Evolutionary conservation across 2,888 invertebrate genomes (phyloP), one percentile per base, ranked within the genome.

Genomic region (Trachelus tabidus): DNA sequence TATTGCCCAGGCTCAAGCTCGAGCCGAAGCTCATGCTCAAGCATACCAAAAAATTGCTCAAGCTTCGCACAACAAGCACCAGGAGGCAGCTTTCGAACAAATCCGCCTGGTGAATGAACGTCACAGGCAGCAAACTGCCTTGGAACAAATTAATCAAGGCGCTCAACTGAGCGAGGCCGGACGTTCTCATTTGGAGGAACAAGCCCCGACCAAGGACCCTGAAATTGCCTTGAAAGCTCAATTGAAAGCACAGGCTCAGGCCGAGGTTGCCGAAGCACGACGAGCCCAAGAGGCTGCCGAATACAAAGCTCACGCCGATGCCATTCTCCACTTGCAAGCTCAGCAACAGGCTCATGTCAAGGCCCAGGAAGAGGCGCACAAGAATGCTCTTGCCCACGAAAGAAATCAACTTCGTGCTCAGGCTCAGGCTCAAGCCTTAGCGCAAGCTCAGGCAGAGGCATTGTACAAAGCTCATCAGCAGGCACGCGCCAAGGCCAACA

Each of bases 261-360:
- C 87, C 0, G 87, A 87, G 71, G 88, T 85, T 0, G 91, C 91
- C 4, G 90, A 90, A 33, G 89, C 89, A 4, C 86, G 91, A 15
- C 83, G 90, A 6, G 83, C 85, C n/a, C 89, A 91, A n/a, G 89
- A 91, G 69, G 90, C 88, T 2, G 85, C 89, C 0, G 91, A 90
- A 76, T 88, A 89, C 78, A 91, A 91, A 77, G 91, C 90, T 6
- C 91, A 91, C 76, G 85, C 90, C 0, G 91, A 91, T 40, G 91
- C 91, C 0, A 90, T 91, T 75, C 81, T 88, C 0, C 88, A 90
- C 11, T 83, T 91, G 0, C 90, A 91, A 73, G 90, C 88, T 9
- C 90, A 90, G 75, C 91, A 91, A 37, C 88, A 87, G 3, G 91
- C 89, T 12, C 90, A 90, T 34, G 76, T 91, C 1, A 88, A 86